These are phyloP conservation scores for Drosophila demipolita DNA, from an alignment of 2,888 invertebrate species.

Conservation along the genomic window DNA sequence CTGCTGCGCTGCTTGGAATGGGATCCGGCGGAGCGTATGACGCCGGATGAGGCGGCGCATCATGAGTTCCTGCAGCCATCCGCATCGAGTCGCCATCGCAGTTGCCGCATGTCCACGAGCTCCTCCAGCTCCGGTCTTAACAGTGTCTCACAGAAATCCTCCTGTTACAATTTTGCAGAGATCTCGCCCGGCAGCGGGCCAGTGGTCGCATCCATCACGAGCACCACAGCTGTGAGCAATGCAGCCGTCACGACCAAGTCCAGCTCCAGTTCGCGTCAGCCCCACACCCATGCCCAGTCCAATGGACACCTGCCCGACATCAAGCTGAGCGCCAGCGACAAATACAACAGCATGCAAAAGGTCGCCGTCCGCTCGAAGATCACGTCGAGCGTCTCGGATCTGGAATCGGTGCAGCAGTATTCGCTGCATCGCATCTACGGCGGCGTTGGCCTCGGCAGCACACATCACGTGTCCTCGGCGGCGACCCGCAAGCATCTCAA, in stretches of 20 bases:
- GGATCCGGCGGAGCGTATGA: conserved; percentile 96
- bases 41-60: conserved; percentile 94
- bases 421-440: conserved; percentile 84
- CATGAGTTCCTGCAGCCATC: conserved; percentile 93
- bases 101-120: conserved; percentile 82
- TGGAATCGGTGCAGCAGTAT: conserved; percentile 85
- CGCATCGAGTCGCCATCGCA: conserved; percentile 84
- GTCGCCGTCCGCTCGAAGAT: conserved; percentile 84
- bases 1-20: conserved; percentile 96
- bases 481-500: conserved; percentile 83
- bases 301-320: conserved; percentile 85
- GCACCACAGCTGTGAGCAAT: conserved; percentile 81
- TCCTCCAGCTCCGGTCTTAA: conserved; percentile 83
- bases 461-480: conserved; percentile 78
- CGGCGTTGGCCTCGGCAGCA: conserved; percentile 73
- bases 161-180: conserved; percentile 82
- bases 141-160: conserved; percentile 83
- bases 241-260: conserved; percentile 81
- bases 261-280: conserved; percentile 59
- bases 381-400: conserved; percentile 84
- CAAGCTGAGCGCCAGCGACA: conserved; percentile 83
- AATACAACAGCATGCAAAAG: conserved; percentile 85
- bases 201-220: conserved; percentile 80
- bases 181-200: conserved; percentile 78
- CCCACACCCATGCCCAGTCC: conserved; percentile 75